phyloP scores from a whole-genome alignment of 2,888 invertebrate genomes.

The Diarsia dahlii region DNA sequence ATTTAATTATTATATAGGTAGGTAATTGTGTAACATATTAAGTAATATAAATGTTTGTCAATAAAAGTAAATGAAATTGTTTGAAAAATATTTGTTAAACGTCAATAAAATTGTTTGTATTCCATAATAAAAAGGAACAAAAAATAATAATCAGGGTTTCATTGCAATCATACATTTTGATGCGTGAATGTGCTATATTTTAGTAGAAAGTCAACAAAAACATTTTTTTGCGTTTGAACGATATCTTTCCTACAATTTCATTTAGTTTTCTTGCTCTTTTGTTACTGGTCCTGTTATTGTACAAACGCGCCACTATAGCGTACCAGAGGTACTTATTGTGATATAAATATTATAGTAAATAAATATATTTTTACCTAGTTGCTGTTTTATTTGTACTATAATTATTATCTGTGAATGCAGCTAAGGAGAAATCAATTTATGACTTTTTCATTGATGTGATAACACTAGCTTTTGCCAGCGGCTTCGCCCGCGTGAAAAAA shows the following conservation, averaged over 20 bases:
- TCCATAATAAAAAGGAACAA: too few relatives aligned
- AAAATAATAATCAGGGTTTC: too few relatives aligned
- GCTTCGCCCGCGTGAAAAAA: too few relatives aligned
- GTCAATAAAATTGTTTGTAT: too few relatives aligned
- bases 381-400: not conserved
- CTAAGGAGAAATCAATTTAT: too few relatives aligned
- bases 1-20: constrained; percentile 32
- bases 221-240: not conserved
- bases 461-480: too few relatives aligned
- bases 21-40: constrained; percentile 44
- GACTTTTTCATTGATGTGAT: too few relatives aligned
- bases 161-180: too few relatives aligned
- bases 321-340: constrained; percentile 55
- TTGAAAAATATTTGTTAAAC: not conserved
- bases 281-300: constrained; percentile 8
- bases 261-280: not conserved
- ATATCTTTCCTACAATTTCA: not conserved
- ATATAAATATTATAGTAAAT: constrained; percentile 52
- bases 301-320: constrained; percentile 23
- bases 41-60: constrained; percentile 29
- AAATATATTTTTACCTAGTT: constrained; percentile 54
- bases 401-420: too few relatives aligned
- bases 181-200: not conserved
- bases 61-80: constrained; percentile 38
- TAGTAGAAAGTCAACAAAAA: not conserved